Evolutionary conservation across 2,797 vertebrate genomes (phyloP), one percentile per base, ranked within the genome.

Genomic region (Phrynocephalus forsythii): DNA sequence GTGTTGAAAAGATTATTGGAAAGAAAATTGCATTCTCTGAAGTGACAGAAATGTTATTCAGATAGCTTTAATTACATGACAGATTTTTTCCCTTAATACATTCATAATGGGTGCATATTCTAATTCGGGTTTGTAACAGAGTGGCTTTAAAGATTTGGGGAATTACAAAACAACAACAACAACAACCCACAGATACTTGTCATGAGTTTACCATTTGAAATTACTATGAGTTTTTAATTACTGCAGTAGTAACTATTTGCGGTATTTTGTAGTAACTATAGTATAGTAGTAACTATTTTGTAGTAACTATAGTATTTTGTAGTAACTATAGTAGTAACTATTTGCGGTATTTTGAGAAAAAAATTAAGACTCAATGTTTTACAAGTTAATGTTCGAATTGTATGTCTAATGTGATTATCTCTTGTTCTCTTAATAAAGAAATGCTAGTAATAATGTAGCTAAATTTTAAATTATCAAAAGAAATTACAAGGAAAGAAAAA

Each of bases 71-170:
- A 97, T 98, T 97, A 95, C 96, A 97, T 95, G 93, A 96, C 94
- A 94, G 90, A 94, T 95, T 95, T 96, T 95, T 94, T 96, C 91
- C 94, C 95, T 96, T 93, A 90, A 94, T 95, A 96, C 90, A 95
- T 97, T 97, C 89, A 92, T 96, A 97, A 95, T 95, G 90, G 88
- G 89, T 94, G 92, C 63, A 86, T 95, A 95, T 82, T 82, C 52
- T 78, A 95, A 95, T 95, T 95, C 95, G 93, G 87, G 86, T 94
- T 95, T 95, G 89, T 94, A 94, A 95, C 95, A 95, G 96, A 97
- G 97, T 97, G 96, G 95, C 95, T 97, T 97, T 97, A 97, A 97
- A 96, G 94, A 92, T 96, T 94, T 96, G 96, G 96, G 92, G 96
- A 96, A 93, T 90, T 94, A 89, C 78, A 83, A 94, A 44, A 38